These are phyloP conservation scores for Pteronotus mesoamericanus DNA, from an alignment of 2,797 vertebrate genomes.

Conservation along the genomic window DNA sequence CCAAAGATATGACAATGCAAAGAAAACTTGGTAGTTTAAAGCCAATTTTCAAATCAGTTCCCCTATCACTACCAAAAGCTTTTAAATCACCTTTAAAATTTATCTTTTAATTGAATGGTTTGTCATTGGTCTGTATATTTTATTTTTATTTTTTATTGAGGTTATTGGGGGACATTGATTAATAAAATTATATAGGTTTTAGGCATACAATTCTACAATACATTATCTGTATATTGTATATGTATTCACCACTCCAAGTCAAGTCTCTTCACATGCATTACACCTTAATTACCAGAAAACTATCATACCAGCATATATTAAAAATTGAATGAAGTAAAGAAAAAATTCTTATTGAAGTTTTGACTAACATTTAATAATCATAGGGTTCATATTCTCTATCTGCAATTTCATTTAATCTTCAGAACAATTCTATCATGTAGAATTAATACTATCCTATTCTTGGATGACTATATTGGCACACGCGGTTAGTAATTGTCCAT, in stretches of 20 bases:
- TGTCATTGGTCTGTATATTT: not conserved
- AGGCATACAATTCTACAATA: not conserved
- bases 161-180: not conserved
- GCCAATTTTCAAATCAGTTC: not conserved
- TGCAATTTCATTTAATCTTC: not conserved
- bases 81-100: slow-evolving; percentile 20
- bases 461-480: not conserved
- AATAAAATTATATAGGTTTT: not conserved
- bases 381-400: not conserved
- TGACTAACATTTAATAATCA: not conserved
- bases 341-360: not conserved
- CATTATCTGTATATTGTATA: not conserved
- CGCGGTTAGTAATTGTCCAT: not conserved
- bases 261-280: not conserved
- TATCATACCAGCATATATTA: not conserved
- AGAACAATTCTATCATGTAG: not conserved
- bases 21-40: not conserved
- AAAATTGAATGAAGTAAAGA: not conserved
- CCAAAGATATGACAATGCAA: not conserved
- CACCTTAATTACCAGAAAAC: not conserved
- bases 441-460: not conserved
- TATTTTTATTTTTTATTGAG: not conserved
- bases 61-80: not conserved
- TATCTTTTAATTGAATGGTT: not conserved
- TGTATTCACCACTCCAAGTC: not conserved